Conservation (phyloP, 2,797 vertebrate species). For the Gila robusta region DNA sequence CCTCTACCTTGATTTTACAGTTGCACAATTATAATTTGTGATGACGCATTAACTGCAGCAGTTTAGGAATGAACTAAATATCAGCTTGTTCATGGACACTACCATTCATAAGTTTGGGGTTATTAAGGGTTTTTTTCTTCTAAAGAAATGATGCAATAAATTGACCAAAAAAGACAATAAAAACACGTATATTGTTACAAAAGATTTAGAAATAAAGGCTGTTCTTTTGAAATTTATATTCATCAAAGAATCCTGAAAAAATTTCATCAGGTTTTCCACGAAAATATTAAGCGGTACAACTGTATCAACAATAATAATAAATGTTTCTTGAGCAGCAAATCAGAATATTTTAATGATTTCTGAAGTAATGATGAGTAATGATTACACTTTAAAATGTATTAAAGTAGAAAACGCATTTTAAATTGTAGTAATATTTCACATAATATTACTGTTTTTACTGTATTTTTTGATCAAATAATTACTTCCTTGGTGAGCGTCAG, state of each 20-base stretch:
- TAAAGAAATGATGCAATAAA: background rate
- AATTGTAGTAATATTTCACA: too few relatives aligned
- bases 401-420: too few relatives aligned
- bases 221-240: background rate
- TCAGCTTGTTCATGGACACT: background rate
- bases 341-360: background rate
- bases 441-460: background rate
- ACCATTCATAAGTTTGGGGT: background rate
- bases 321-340: background rate
- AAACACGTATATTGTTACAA: background rate
- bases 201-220: background rate
- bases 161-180: background rate
- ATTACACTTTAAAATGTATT: background rate
- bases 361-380: background rate
- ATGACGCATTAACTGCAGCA: background rate
- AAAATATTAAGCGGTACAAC: too few relatives aligned
- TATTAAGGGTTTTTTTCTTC: background rate
- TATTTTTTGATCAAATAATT: background rate
- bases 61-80: background rate
- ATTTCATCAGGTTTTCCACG: background rate
- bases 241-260: background rate
- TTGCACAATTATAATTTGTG: background rate
- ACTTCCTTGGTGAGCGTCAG: background rate
- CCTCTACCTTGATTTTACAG: background rate
- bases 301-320: background rate